Percentiles rank a stretch among this genome's conserved stretches.
phyloP scores from a whole-genome alignment of 2,113 vertebrate genomes.

The Myotis davidii region DNA sequence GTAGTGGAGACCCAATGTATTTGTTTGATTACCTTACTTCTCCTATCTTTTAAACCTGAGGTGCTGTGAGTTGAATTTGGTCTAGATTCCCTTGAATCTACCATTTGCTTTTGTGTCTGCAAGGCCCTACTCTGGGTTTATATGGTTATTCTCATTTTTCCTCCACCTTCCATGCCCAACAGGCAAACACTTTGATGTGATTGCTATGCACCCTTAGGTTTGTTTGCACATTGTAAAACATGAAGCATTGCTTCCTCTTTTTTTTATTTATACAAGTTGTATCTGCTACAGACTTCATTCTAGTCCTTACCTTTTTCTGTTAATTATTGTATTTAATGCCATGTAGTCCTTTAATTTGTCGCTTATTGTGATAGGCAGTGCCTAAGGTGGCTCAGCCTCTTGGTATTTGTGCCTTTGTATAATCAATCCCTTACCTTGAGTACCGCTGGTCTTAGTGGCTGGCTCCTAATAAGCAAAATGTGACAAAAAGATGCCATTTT shows the following conservation, averaged over 20 bases:
- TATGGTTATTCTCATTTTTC: not conserved
- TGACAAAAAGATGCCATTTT: conserved; percentile 3
- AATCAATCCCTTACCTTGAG: not conserved
- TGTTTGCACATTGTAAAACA: conserved; percentile 7
- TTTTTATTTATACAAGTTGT: not conserved
- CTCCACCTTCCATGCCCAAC: not conserved
- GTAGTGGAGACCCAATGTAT: not conserved
- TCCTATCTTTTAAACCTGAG: not conserved
- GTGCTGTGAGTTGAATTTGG: not conserved
- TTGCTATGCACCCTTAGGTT: not conserved
- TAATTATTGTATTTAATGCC: not conserved
- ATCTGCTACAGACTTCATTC: not conserved
- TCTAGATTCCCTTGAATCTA: not conserved
- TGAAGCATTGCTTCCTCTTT: not conserved
- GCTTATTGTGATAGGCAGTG: not conserved
- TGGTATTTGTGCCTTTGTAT: not conserved
- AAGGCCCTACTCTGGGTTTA: not conserved
- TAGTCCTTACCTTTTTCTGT: not conserved
- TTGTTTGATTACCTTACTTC: not conserved
- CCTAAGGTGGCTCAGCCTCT: not conserved
- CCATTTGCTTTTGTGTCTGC: not conserved
- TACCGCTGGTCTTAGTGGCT: not conserved
- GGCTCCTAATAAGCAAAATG: not conserved
- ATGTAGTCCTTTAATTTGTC: not conserved
- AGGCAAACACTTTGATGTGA: not conserved